phyloP scores from a whole-genome alignment of 2,797 vertebrate genomes.

The Argentina silus region DNA sequence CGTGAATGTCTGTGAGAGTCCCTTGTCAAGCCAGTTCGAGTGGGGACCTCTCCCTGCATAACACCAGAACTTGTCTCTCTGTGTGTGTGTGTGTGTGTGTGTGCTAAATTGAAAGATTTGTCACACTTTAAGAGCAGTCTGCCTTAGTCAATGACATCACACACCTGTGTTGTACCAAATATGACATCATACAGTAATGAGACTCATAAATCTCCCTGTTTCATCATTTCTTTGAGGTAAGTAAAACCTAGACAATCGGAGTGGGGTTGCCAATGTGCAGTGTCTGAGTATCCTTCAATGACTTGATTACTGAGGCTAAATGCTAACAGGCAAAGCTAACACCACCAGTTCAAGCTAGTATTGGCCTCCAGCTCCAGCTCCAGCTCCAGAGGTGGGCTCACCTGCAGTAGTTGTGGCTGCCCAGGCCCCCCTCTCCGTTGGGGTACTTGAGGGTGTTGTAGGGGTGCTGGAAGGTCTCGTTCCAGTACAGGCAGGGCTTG shows the following conservation, averaged over 20 bases:
- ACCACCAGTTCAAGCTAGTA: background rate
- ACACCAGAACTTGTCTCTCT: background rate
- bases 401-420: slow-evolving; percentile 97
- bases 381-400: slow-evolving; percentile 50
- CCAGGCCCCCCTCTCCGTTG: slow-evolving; percentile 93
- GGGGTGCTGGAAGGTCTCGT: slow-evolving; percentile 95
- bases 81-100: background rate
- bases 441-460: slow-evolving; percentile 96
- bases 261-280: background rate
- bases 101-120: slow-evolving; percentile 41
- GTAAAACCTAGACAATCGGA: background rate
- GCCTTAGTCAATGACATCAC: background rate
- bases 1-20: slow-evolving; percentile 40
- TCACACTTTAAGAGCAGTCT: slow-evolving; percentile 14
- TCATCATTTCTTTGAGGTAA: background rate
- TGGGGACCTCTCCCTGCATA: background rate
- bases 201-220: background rate
- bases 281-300: background rate
- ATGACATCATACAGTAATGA: background rate
- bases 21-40: slow-evolving; percentile 24
- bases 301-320: background rate
- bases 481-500: slow-evolving; percentile 96
- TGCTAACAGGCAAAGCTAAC: background rate
- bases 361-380: background rate
- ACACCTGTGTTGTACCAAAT: background rate